phyloP scores from a whole-genome alignment of 1,140 invertebrate genomes.

The Psix sp. region DNA sequence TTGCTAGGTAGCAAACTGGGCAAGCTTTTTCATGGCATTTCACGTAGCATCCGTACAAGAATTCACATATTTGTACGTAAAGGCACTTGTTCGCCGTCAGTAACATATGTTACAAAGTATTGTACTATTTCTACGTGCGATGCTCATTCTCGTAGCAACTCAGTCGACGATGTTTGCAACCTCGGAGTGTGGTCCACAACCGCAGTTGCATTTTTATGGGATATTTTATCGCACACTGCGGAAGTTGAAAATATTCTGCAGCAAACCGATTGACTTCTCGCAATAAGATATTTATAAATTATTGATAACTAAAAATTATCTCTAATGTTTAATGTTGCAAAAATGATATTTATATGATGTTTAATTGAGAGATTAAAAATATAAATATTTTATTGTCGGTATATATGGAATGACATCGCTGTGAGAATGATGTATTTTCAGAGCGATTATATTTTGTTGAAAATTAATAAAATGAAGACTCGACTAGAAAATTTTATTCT shows the following conservation, averaged over 20 bases:
- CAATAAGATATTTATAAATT: too few relatives aligned
- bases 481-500: too few relatives aligned
- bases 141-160: conserved; percentile 26
- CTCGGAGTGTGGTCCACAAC: conserved; percentile 11
- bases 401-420: too few relatives aligned
- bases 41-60: conserved; percentile 17
- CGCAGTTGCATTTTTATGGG: conserved; percentile 26
- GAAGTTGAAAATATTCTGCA: conserved; percentile 6
- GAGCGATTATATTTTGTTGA: too few relatives aligned
- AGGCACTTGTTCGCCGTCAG: conserved; percentile 26
- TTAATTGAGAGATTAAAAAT: too few relatives aligned
- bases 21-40: conserved; percentile 23
- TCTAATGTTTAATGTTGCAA: too few relatives aligned
- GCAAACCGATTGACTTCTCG: too few relatives aligned
- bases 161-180: conserved; percentile 25
- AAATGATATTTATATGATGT: too few relatives aligned
- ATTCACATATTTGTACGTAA: conserved; percentile 42
- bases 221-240: conserved; percentile 7
- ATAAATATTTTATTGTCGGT: too few relatives aligned
- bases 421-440: too few relatives aligned
- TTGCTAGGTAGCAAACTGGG: conserved; percentile 5
- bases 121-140: conserved; percentile 41
- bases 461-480: too few relatives aligned
- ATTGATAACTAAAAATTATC: too few relatives aligned
- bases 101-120: conserved; percentile 42